Base-by-base conservation (phyloP, 2,113 vertebrate species). In the Oreochromis aureus region DNA sequence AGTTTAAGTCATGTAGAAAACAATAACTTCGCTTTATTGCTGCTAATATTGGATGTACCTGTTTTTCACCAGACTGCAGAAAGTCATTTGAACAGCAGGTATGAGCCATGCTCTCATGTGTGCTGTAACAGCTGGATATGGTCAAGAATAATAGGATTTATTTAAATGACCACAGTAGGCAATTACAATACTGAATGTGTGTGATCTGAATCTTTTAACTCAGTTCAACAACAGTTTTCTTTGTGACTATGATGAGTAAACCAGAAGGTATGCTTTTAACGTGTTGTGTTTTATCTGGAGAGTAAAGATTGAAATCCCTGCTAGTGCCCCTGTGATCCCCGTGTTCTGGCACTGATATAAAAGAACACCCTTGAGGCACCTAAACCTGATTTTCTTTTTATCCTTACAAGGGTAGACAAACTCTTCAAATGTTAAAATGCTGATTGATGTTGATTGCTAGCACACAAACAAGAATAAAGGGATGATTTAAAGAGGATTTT, bases 361-460 rank as follows among this genome's bases (percentile, higher is more conserved):
- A 78, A 32, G 24, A 32, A 78, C 44, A 48, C 69, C 69, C 41
- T 16, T 8, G 24, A 78, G 44, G 44, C 1, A 51, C 27, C 10
- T 51, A n/a, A 78, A 51, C 24, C 46, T 51, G 46, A 6, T 13
- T 78, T 32, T 51, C 44, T 30, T 18, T 48, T 30, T 12, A 76
- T 3, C 4, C 44, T 30, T 30, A 7, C 24, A 0, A 0, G 22
- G 22, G 15, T 1, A 76, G 41, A 46, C 13, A 46, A 27, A 73
- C 13, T 46, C 46, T 2, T 30, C 41, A 30, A 11, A 76, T 11
- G 41, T 0, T 76, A 51, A 19, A 32, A 32, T 76, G 44, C 11
- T 19, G 16, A 78, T 3, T 51, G 4, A 0, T 32, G 18, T 2
- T 51, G 46, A 78, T 8, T 78, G 27, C 18, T 32, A 78, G 2